phyloP scores from a whole-genome alignment of 2,113 vertebrate species.

The Equus quagga region DNA sequence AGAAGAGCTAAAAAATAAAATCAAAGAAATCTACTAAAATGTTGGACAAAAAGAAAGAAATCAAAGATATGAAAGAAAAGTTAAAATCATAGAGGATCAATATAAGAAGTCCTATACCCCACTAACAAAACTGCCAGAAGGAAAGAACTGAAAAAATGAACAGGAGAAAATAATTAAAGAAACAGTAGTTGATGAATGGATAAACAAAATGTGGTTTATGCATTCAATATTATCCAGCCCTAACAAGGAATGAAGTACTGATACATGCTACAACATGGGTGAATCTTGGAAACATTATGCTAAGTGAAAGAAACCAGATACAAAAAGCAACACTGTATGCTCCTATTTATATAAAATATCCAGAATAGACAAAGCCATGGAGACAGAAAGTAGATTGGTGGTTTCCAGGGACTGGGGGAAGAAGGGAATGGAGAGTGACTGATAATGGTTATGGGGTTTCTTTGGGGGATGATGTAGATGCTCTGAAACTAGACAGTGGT shows the following conservation, averaged over 20 bases:
- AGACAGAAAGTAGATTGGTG: background rate
- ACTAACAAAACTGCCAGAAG: background rate
- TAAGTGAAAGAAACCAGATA: background rate
- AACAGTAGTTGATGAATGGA: background rate
- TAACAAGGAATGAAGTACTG: background rate
- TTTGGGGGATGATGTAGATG: background rate
- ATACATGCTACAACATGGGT: background rate
- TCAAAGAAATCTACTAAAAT: conserved; percentile 49
- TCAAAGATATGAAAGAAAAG: background rate
- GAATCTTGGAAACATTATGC: background rate
- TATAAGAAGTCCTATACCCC: background rate
- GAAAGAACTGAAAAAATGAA: background rate
- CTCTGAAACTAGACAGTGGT: conserved; percentile 27
- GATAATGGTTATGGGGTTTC: background rate
- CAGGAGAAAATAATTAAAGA: background rate
- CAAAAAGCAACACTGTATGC: background rate
- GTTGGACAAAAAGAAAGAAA: conserved; percentile 10
- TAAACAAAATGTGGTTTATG: background rate
- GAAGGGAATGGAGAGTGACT: background rate
- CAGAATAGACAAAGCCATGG: background rate
- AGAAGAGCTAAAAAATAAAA: conserved; percentile 3
- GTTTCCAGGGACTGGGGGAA: background rate
- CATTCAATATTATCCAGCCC: background rate
- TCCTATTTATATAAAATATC: background rate
- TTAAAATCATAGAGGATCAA: background rate